A percentile compares a stretch with the other conserved stretches of the same genome.
phyloP scores from a whole-genome alignment of 2,888 invertebrate genomes.

The Chymomyza amoena region DNA sequence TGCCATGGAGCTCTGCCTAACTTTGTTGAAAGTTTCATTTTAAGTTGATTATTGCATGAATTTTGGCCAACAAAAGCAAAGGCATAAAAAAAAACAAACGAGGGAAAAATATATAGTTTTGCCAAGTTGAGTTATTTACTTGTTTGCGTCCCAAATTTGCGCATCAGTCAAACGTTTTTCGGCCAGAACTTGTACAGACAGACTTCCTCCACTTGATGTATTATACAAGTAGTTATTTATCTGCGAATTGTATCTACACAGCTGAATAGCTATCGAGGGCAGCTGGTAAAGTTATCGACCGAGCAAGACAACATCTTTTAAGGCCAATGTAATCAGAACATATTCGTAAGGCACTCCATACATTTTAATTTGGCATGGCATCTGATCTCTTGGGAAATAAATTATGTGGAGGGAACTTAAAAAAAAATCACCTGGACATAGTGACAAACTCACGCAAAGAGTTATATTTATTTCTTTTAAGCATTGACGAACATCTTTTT shows the following conservation, averaged over 20 bases:
- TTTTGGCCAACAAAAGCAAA: slow-evolving; percentile 16
- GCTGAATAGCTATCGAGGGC: too few species aligned
- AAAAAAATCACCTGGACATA: too few species aligned
- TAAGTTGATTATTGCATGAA: slow-evolving; percentile 58
- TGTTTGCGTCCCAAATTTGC: slow-evolving; percentile 37
- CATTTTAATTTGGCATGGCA: too few species aligned
- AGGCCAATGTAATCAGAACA: too few species aligned
- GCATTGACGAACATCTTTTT: too few species aligned
- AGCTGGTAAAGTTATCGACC: too few species aligned
- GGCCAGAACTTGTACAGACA: slow-evolving; percentile 15
- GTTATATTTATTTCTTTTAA: too few species aligned
- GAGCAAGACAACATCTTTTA: too few species aligned
- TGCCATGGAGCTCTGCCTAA: slow-evolving; percentile 26
- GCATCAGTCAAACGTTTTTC: slow-evolving; percentile 44
- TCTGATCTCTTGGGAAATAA: too few species aligned
- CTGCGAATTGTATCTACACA: background rate
- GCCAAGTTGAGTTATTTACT: slow-evolving; percentile 42
- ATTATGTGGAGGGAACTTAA: too few species aligned
- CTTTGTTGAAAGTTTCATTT: slow-evolving; percentile 46
- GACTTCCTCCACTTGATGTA: slow-evolving; percentile 4
- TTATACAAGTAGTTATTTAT: background rate
- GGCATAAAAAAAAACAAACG: background rate
- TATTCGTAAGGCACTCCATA: too few species aligned
- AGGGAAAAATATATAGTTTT: background rate
- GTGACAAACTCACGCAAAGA: too few species aligned